These are phyloP conservation scores for Oscheius sp. DNA, from an alignment of 2,888 invertebrate species.

Conservation along the genomic window DNA sequence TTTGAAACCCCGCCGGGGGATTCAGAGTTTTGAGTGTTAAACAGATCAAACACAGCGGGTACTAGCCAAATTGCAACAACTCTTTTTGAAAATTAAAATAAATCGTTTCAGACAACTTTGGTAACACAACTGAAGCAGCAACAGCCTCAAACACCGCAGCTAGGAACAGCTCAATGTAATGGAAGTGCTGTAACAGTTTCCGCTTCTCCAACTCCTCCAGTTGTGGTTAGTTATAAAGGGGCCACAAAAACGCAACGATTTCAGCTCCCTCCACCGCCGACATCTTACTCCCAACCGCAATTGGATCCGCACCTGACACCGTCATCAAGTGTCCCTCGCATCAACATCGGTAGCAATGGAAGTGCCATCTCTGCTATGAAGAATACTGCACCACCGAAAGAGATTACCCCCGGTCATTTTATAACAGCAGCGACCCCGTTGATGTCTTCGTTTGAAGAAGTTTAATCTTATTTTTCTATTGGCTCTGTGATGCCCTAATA, in stretches of 20 bases:
- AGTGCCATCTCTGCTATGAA: conserved; percentile 10
- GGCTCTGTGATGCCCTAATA: conserved; percentile 35
- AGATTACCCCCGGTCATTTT: conserved; percentile 16
- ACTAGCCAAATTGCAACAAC: not conserved
- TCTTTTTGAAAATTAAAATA: not conserved
- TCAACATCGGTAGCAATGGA: conserved; percentile 45
- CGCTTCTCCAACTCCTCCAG: conserved; percentile 10
- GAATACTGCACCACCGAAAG: not conserved
- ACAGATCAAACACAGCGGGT: conserved; percentile 18
- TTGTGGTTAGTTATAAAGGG: not conserved
- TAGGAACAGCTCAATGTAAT: not conserved
- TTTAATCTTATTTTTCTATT: conserved; percentile 33
- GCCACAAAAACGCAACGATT: not conserved
- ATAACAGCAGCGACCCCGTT: conserved; percentile 55
- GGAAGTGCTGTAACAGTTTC: conserved; percentile 11
- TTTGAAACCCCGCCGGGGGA: conserved; percentile 50
- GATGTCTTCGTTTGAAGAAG: conserved; percentile 59
- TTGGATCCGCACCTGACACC: conserved; percentile 44
- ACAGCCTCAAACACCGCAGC: not conserved
- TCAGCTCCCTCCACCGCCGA: conserved; percentile 37
- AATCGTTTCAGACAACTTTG: conserved; percentile 18
- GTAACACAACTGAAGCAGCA: conserved; percentile 23
- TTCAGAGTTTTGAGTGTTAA: conserved; percentile 60
- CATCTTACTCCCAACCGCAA: conserved; percentile 46
- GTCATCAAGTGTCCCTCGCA: conserved; percentile 42